Evolutionary conservation across 2,888 invertebrate genomes (phyloP), one percentile per base, ranked within the genome.

Genomic region (Melikaiella ostensackeni): DNA sequence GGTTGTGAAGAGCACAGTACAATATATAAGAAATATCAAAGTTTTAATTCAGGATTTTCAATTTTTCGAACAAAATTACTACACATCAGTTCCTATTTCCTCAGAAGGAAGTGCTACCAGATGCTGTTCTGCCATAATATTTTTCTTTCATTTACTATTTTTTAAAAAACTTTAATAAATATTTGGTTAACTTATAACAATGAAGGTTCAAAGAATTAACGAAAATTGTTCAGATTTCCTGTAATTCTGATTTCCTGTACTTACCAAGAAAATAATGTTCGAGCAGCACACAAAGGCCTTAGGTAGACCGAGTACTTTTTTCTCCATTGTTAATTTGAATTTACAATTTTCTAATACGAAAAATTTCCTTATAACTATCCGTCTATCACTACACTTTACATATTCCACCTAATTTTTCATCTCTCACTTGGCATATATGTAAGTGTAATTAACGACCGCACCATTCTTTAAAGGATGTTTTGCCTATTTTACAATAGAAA

Each of bases 211-310:
- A 46, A 19, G 13, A 75, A 61, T 76, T 16, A 33, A 24, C 8
- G 24, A 59, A 75, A 61, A 57, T 8, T 6, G 35, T 64, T 59
- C 6, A 30, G 7, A 24, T 16, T 46, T 24, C 33, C 19, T 27
- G n/a, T n/a, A 35, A 35, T 61, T 42, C 27, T 50, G 59, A 9
- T 59, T 73, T 24, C 16, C 21, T 42, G 16, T 55, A 86, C 90
- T 89, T 73, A 91, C 91, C 85, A 91, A 81, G 77, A 91, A 91
- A 24, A 91, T 80, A n/a, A 91, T 85, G 79, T 91, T 91, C 75
- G 90, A 88, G 75, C 89, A 91, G 78, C 89, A 91, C 77, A 91
- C 87, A 76, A 90, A 90, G 24, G 86, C 87, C 78, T 86, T 88
- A 11, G 89, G 86, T 38, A 86, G 77, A 16, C 84, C 85, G 35